phyloP scores from a whole-genome alignment of 2,113 vertebrate genomes.

The Gopherus flavomarginatus region DNA sequence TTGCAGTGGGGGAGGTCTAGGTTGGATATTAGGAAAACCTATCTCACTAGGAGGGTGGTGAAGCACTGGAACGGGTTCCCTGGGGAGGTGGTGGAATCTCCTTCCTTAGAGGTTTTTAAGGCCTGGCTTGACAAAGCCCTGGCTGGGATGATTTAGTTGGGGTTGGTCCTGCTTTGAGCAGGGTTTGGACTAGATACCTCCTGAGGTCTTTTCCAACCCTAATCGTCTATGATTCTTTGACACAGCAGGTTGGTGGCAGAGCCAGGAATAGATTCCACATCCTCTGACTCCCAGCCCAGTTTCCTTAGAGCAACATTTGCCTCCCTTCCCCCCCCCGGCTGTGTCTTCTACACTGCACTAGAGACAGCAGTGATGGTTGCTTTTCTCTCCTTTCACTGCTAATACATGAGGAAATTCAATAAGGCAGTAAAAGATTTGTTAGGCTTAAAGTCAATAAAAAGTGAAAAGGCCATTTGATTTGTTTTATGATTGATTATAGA shows the following conservation, averaged over 20 bases:
- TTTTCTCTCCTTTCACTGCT: constrained; percentile 10
- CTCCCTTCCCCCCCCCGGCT: neutral
- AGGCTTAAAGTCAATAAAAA: constrained; percentile 70
- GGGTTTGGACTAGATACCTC: too few relatives aligned
- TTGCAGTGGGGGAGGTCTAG: too few relatives aligned
- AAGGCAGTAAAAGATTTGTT: constrained; percentile 55
- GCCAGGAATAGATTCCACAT: neutral
- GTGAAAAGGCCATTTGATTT: constrained; percentile 63
- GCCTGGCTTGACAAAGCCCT: too few relatives aligned
- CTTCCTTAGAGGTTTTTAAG: too few relatives aligned
- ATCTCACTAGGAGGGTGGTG: too few relatives aligned
- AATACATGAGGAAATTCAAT: constrained; percentile 47
- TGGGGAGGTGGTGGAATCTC: too few relatives aligned
- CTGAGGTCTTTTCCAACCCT: too few relatives aligned
- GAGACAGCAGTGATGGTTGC: neutral
- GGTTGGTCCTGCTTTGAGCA: too few relatives aligned
- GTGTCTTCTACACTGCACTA: neutral
- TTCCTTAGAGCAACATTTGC: neutral
- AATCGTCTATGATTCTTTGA: too few relatives aligned
- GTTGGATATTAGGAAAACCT: too few relatives aligned
- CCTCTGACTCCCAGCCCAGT: neutral
- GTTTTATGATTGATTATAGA: constrained; percentile 67
- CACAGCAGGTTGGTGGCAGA: neutral
- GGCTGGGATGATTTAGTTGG: too few relatives aligned
- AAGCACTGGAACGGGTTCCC: too few relatives aligned